Evolutionary conservation across 2,113 vertebrate species (phyloP).

Genomic region (Poeciliopsis retropinna): DNA sequence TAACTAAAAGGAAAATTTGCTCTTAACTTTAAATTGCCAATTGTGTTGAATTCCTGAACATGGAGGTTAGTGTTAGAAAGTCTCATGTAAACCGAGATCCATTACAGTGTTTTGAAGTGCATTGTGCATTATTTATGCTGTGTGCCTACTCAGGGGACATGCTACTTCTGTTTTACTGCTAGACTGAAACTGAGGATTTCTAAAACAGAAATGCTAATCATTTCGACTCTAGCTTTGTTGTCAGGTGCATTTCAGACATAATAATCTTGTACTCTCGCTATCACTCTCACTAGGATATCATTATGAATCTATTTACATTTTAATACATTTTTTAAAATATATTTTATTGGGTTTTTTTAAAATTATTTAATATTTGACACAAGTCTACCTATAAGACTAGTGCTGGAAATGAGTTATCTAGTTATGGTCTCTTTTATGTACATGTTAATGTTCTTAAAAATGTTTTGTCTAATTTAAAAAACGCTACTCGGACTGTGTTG

Average conservation of each 20-base stretch:
- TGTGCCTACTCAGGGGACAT: not conserved
- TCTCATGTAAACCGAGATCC: not conserved
- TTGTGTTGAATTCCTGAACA: slow-evolving; percentile 4
- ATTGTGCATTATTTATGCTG: not conserved
- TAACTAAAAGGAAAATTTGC: not conserved
- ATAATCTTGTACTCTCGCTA: not conserved
- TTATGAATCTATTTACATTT: not conserved
- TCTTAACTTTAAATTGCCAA: not conserved
- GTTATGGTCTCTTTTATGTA: not conserved
- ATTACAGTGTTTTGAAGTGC: not conserved
- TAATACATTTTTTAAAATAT: not conserved
- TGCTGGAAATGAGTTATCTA: not conserved
- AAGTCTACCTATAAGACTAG: too few relatives aligned
- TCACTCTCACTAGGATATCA: not conserved
- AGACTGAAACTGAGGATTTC: slow-evolving; percentile 2
- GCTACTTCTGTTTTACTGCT: not conserved
- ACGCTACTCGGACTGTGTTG: not conserved
- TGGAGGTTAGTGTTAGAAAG: not conserved
- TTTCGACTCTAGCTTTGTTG: not conserved
- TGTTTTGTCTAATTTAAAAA: not conserved
- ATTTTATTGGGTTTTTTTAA: too few relatives aligned
- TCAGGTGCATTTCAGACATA: slow-evolving; percentile 8
- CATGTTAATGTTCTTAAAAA: not conserved
- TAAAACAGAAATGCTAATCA: too few relatives aligned
- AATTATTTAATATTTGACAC: not conserved